Conservation (phyloP, 2,888 invertebrate species). For the Amiota mariae region DNA sequence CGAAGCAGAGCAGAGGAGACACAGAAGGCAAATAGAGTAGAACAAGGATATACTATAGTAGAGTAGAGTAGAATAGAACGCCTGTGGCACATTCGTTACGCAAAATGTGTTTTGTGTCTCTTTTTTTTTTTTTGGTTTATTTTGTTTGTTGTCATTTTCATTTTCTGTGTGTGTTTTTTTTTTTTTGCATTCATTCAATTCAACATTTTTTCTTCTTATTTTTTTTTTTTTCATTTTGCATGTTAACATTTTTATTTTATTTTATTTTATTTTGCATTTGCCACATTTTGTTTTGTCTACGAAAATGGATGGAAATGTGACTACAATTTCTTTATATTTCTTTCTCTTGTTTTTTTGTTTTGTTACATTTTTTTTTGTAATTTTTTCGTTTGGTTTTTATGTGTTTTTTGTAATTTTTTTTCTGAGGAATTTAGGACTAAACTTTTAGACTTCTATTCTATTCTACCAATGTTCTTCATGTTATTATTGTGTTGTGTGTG, state of each 20-base stretch:
- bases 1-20: too few species aligned
- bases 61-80: not conserved
- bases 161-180: not conserved
- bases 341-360: not conserved
- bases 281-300: slow-evolving; percentile 4
- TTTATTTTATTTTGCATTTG: not conserved
- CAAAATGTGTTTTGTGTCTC: not conserved
- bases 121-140: not conserved
- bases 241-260: too few species aligned
- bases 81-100: slow-evolving; percentile 1
- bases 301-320: slow-evolving; percentile 9
- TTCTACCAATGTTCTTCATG: too few species aligned
- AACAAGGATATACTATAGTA: too few species aligned
- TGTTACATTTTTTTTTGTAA: not conserved
- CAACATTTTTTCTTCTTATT: not conserved
- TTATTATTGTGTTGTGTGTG: not conserved
- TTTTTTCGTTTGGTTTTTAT: not conserved
- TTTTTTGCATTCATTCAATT: not conserved
- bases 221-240: not conserved
- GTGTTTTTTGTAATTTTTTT: not conserved
- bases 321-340: slow-evolving; percentile 5
- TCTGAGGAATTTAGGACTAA: slow-evolving; percentile 17
- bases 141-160: not conserved
- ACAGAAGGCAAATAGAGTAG: too few species aligned
- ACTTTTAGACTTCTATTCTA: slow-evolving; percentile 9